These are phyloP conservation scores for Ibidorhyncha struthersii DNA, from an alignment of 2,113 vertebrate species.

Conservation along the genomic window DNA sequence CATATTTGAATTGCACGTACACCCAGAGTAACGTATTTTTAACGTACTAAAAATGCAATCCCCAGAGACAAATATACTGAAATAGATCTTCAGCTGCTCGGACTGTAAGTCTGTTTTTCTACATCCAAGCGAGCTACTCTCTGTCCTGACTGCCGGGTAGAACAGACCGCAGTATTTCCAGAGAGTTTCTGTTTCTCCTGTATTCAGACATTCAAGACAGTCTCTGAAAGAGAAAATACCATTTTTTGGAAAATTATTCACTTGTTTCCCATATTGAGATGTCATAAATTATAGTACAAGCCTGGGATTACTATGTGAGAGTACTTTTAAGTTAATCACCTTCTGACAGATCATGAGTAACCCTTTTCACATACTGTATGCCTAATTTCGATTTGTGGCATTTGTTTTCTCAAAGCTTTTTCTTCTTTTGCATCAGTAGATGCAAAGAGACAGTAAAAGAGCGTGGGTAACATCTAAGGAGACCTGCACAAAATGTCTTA, in stretches of 20 bases:
- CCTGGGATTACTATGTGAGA: not conserved
- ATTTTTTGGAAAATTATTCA: not conserved
- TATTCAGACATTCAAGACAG: not conserved
- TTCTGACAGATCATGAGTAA: not conserved
- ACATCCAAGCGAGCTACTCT: not conserved
- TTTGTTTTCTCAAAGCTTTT: not conserved
- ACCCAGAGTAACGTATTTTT: not conserved
- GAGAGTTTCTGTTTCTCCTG: not conserved
- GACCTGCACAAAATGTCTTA: not conserved
- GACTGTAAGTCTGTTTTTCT: not conserved
- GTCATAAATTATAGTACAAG: not conserved
- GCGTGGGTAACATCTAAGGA: not conserved
- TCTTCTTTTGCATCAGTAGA: not conserved
- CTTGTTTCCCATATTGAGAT: not conserved
- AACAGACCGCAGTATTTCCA: not conserved
- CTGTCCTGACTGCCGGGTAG: not conserved
- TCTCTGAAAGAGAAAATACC: not conserved
- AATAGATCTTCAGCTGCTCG: not conserved
- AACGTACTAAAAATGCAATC: not conserved
- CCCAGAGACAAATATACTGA: not conserved
- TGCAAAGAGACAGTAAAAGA: not conserved
- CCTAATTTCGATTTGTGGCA: not conserved
- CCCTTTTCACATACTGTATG: not conserved
- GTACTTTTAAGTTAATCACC: not conserved
- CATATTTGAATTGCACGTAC: not conserved